Evolutionary conservation across 2,888 invertebrate genomes (phyloP), one percentile per base, ranked within the genome.

Genomic region (Dysmachus trigonus): DNA sequence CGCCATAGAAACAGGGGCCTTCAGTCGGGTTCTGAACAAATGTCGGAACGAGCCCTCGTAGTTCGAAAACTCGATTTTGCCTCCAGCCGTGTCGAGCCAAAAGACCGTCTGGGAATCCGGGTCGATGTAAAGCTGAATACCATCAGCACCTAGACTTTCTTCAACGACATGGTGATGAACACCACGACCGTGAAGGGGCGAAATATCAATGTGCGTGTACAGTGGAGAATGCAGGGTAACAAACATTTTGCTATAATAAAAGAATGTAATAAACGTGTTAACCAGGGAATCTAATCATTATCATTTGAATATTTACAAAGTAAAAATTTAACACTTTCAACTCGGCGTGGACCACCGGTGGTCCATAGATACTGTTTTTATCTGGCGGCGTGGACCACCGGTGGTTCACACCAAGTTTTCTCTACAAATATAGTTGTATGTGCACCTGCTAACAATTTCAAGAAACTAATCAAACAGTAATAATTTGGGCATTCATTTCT

Each of bases 61-160:
- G 86, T 94, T 94, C 7, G 95, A 93, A 88, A 93, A 94, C 86
- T 95, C 95, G 51, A 97, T 96, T 76, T 92, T 91, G 0, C 94
- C 94, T n/a, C 93, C 93, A 10, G 94, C 94, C 71, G 94, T 94
- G 89, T 96, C 96, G 0, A 95, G 93, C 92, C 95, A 94, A 89
- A 94, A 96, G 0, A 97, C 90, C 31, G 93, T 92, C 71, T 94
- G 93, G 41, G 93, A 90, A 27, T 93, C 92, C 13, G 91, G 91
- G 87, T 95, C 94, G 89, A 96, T 90, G 0, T 88, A 85, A 89
- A 90, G 87, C 85, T 90, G 88, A 1, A 92, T 89, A 10, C 89
- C 89, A 47, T 94, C 89, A 90, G 89, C 89, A 7, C 92, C 92
- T 22, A 91, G 76, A 13, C 90, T 90, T 1, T 90, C 90, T 88